Evolutionary conservation across 2,113 vertebrate genomes (phyloP).

Genomic region (Vulpes lagopus): DNA sequence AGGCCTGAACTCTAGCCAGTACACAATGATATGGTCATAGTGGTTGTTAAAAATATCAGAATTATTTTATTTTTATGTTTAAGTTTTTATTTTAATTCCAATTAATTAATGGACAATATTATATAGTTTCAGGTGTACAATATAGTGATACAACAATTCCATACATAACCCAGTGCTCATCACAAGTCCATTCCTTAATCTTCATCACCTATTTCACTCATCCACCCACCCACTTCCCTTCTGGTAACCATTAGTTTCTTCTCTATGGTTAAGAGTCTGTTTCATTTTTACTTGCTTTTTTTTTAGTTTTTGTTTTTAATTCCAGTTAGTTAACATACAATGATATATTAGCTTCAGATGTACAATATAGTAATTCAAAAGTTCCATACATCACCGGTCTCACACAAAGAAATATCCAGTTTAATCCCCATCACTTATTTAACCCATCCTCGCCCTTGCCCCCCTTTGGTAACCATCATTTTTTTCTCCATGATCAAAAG

Average conservation of each 20-base stretch:
- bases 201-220: neutral
- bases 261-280: neutral
- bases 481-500: neutral
- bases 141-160: neutral
- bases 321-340: neutral
- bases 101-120: neutral
- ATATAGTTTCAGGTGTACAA: neutral
- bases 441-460: neutral
- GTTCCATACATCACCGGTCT: neutral
- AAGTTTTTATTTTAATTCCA: neutral
- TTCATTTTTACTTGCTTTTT: neutral
- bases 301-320: neutral
- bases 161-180: neutral
- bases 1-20: neutral
- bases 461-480: neutral
- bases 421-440: neutral
- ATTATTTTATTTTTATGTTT: neutral
- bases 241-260: neutral
- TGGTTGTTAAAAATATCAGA: neutral
- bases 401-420: neutral
- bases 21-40: neutral
- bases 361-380: neutral
- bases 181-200: neutral
- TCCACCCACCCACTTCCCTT: neutral
- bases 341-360: neutral